Base-by-base conservation (phyloP, 2,797 vertebrate species). In the Parauchenoglanis ngamensis region DNA sequence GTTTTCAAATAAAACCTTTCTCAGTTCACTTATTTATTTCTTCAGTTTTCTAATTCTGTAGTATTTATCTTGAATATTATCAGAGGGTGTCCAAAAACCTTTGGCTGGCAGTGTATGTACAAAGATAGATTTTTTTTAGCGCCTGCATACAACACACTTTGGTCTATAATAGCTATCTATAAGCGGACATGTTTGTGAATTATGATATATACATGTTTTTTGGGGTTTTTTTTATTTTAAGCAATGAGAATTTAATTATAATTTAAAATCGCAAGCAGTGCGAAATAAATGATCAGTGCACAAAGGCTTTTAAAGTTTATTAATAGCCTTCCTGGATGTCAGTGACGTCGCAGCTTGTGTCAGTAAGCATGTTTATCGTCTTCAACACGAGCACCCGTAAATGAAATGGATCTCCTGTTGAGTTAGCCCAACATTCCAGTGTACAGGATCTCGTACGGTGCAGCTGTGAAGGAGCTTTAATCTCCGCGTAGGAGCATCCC, bases 391-490 rank as follows among this genome's bases (percentile, higher is more conserved):
- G 81, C 35, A 81, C 78, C 63, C 5, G 63, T 68, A 68, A 83
- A 70, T 15, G 81, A 83, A 31, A 46, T 35, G 65, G 63, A 70
- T 89, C 86, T 86, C 85, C 83, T 75, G 59, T 79, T 28, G 85
- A 80, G 83, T 80, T 88, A 54, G 49, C 84, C 49, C 61, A 70
- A 65, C 86, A 86, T 88, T 78, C 75, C 90, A 88, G 75, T 52
- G 73, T 85, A 78, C 70, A 87, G 86, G 68, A 87, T 78, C 65
- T 87, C 54, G 72, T 67, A 77, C 44, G n/a, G 83, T 63, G 77
- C 89, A 86, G 87, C 89, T 89, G 83, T 84, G 83, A 80, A 87
- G 88, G 73, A 13, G 31, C 76, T 85, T 56, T 78, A 83, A 87
- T 87, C 88, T 89, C 49, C 1, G 57, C 12, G 6, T 49, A 73